Evolutionary conservation across 1,140 invertebrate species (phyloP), one percentile per base, ranked within the genome.

Genomic region (Diorhabda carinulata): DNA sequence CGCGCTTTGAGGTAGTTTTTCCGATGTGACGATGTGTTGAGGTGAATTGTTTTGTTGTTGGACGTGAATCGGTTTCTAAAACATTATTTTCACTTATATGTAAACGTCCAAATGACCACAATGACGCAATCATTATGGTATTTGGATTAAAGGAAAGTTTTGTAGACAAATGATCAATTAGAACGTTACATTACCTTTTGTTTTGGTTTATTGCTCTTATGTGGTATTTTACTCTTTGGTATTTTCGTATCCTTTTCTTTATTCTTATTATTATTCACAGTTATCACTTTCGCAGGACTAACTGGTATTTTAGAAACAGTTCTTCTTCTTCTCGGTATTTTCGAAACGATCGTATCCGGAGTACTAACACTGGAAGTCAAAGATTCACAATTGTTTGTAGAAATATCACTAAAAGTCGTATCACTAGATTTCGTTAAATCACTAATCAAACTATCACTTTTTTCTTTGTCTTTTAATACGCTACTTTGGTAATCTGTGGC

Each of bases 341-440:
- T 78, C 10, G 80, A 80, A n/a, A 80, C 73, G 8, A 87, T 82
- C 75, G 87, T 87, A 78, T 88, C 86, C 66, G 86, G 85, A 61
- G 86, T 87, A 71, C 86, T 87, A 43, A 85, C 87, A 79, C 86
- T 89, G 9, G 88, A 89, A 45, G 88, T 89, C 70, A 88, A 85
- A 5, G 88, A 89, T 80, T 87, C 86, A 69, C 68, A 70, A 61
- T 76, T 77, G 59, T 71, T 72, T 5, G 60, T 69, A 4, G 70
- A 73, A 63, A 62, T 68, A 47, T 74, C 76, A 71, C 74, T 73
- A 61, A 70, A 61, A 25, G 70, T 70, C 58, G 71, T 77, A 70
- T 76, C 74, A 72, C 72, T 74, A 52, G 75, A 74, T 62, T 76
- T 74, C 42, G 70, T 74, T 57, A 78, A 72, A 56, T 76, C 73